Base-by-base conservation (phyloP, 1,140 invertebrate species). In the Microplitis mediator region DNA sequence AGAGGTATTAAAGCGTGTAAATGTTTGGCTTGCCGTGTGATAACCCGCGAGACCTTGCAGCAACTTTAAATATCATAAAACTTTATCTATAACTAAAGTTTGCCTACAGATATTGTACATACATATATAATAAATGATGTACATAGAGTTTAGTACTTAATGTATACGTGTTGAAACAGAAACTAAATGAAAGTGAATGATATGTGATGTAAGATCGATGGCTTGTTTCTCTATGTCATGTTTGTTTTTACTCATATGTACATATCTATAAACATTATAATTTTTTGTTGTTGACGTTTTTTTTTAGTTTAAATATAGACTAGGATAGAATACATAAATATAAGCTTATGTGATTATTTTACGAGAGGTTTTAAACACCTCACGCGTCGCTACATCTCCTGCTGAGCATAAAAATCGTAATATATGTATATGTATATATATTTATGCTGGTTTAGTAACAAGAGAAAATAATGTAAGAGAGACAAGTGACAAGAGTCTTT, bases 321-420 rank as follows among this genome's bases (percentile, higher is more conserved):
- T 6, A 39, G 36, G 4, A 39, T 6, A 39, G 8, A 39, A 39
- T 23, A 45, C 11, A 45, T 45, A 45, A 45, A 45, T 45, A 45
- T 45, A 45, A 45, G 39, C 5, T 67, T 52, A 67, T 54, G 23
- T 54, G 32, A 67, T 11, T 8, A 61, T 58, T 58, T 58, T 13
- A 61, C 31, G 13, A 58, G 32, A 58, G 52, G 35, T 52, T 51
- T 69, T 8, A 45, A 45, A 45, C 39, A 54, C 35, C 67, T 69
- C 66, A 69, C 67, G 67, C 67, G 67, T 58, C 56, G 67, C 31
- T 45, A 45, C 32, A 45, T 61, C 67, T 69, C 67, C 67, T 36
- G 54, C 45, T 13, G 65, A 51, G 65, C 31, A 31, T n/a, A 67
- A 54, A 65, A 39, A 16, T 65, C 63, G 13, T 36, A 23, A 51